These are phyloP conservation scores for Crotalus horridus DNA, from an alignment of 2,113 vertebrate genomes.

Conservation along the genomic window DNA sequence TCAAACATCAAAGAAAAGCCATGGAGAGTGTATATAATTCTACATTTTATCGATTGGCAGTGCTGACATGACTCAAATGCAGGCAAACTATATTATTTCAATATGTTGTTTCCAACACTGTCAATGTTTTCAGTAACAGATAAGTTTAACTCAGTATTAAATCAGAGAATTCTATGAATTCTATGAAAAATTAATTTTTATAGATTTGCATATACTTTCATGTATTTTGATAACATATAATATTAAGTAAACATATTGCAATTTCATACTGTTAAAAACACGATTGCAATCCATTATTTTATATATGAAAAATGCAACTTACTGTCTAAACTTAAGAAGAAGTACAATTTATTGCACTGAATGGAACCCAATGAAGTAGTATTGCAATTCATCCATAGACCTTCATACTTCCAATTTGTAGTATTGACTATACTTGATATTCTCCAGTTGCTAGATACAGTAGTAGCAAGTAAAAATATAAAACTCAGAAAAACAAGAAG, in stretches of 20 bases:
- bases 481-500: slow-evolving; percentile 71
- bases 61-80: not conserved
- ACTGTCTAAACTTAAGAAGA: slow-evolving; percentile 76
- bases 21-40: not conserved
- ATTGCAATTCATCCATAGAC: slow-evolving; percentile 81
- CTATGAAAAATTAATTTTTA: not conserved
- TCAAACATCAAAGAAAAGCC: not conserved
- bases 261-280: not conserved
- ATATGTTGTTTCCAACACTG: not conserved
- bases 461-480: slow-evolving; percentile 67
- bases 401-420: slow-evolving; percentile 73
- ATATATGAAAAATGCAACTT: slow-evolving; percentile 36
- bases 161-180: not conserved
- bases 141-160: not conserved
- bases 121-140: not conserved
- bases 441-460: slow-evolving; percentile 75
- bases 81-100: not conserved
- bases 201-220: not conserved
- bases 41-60: not conserved
- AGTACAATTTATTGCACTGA: slow-evolving; percentile 74
- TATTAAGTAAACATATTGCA: not conserved
- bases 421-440: slow-evolving; percentile 56
- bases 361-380: slow-evolving; percentile 62
- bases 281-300: not conserved
- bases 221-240: not conserved